phyloP scores from a whole-genome alignment of 2,797 vertebrate species.

The Melanotaenia boesemani region DNA sequence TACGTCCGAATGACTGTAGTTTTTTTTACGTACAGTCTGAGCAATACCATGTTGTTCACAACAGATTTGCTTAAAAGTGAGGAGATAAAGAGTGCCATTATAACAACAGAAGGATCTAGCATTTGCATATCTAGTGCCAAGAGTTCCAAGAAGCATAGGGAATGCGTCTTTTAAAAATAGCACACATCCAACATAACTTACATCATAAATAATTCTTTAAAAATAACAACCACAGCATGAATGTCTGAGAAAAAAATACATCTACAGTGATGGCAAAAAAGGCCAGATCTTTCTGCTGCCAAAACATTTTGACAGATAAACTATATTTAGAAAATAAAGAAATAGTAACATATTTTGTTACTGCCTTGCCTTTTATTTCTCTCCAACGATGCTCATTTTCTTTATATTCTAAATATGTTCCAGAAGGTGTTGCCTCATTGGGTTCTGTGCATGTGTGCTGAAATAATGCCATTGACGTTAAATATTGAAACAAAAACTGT shows the following conservation, averaged over 20 bases:
- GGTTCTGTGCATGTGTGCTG: constrained; percentile 74
- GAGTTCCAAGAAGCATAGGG: constrained; percentile 83
- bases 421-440: constrained; percentile 62
- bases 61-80: constrained; percentile 35
- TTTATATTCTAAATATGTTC: constrained; percentile 73
- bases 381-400: constrained; percentile 73
- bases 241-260: constrained; percentile 81
- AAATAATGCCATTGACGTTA: constrained; percentile 90
- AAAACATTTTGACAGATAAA: constrained; percentile 70
- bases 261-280: constrained; percentile 78
- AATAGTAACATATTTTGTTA: constrained; percentile 60
- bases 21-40: too few species aligned
- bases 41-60: constrained; percentile 41
- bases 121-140: constrained; percentile 83
- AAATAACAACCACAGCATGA: constrained; percentile 83
- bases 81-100: constrained; percentile 33
- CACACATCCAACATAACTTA: constrained; percentile 86
- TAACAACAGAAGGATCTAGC: constrained; percentile 70
- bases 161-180: constrained; percentile 84
- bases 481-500: constrained; percentile 84
- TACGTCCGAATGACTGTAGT: constrained; percentile 7
- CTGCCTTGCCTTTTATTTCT: constrained; percentile 65
- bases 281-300: constrained; percentile 79
- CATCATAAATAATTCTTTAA: constrained; percentile 86
- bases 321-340: constrained; percentile 71